Conservation (phyloP, 2,797 vertebrate species). For the Novumbra hubbsi region DNA sequence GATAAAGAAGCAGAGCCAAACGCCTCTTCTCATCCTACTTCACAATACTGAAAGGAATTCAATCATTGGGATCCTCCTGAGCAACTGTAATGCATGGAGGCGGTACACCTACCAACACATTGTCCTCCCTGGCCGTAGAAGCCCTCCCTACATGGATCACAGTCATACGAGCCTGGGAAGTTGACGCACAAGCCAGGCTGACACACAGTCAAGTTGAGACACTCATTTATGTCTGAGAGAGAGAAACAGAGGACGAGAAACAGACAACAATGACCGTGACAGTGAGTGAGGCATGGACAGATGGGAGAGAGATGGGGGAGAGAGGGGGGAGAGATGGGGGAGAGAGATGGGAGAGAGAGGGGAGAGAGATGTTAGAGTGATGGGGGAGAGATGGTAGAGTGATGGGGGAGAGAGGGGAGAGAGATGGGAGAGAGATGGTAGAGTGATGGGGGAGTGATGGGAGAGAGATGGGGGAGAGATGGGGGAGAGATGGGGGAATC, state of each 20-base stretch:
- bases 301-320: background rate
- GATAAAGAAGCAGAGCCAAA: background rate
- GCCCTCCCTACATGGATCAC: constrained; percentile 82
- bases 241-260: constrained; percentile 8
- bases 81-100: background rate
- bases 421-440: no score
- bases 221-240: constrained; percentile 85
- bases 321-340: no score
- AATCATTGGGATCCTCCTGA: background rate
- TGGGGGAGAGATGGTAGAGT: no score
- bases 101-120: constrained; percentile 81
- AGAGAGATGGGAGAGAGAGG: constrained; percentile 14
- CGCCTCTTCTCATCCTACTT: background rate
- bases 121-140: constrained; percentile 84
- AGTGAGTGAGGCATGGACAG: background rate
- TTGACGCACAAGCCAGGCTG: constrained; percentile 86
- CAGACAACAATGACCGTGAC: background rate
- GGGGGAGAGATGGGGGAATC: no score
- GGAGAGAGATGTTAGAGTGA: background rate
- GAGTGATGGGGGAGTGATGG: no score
- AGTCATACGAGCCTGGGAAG: constrained; percentile 83
- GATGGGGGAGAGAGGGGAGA: no score
- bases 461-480: no score
- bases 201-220: constrained; percentile 75
- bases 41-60: background rate